Base-by-base conservation (phyloP, 2,797 vertebrate genomes). In the Eulemur rubriventer region DNA sequence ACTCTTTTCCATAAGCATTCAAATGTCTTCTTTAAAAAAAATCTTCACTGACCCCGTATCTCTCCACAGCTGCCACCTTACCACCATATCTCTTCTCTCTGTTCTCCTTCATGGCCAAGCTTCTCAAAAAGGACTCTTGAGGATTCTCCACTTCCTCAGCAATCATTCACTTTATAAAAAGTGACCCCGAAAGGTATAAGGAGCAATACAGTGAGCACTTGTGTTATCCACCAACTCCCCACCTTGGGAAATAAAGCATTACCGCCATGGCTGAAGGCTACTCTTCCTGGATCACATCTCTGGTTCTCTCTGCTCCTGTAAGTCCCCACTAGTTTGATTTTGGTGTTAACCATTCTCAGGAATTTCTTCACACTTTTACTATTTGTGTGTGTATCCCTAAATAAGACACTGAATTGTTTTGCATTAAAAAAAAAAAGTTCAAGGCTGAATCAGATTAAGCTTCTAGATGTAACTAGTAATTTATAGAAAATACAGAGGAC, bases 91-190 rank as follows among this genome's bases (percentile, higher is more conserved):
- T 78, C 26, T 85, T 72, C 35, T 86, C 41, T 82, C 61, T 92
- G 26, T 18, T 95, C n/a, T 65, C 10, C 24, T 57, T 83, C 59
- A 91, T 7, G 20, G 33, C 8, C 41, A 95, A 84, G 4, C n/a
- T 85, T 92, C 89, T 73, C 55, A 38, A 96, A 96, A 92, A 83
- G 26, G 46, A 79, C 26, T 95, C n/a, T 50, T n/a, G 16, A 43
- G 48, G 61, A 83, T 38, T 82, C 46, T 67, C 46, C 30, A 73
- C 30, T 67, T 83, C 78, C 81, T 94, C n/a, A 89, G 72, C 55
- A 95, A 80, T 33, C 26, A 88, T 46, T 94, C 6, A 4, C 84
- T 84, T 89, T 12, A 55, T 83, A 75, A 76, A 72, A 84, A 63
- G 35, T 46, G 52, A 83, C 17, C 43, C 22, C 4, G 38, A 89